Conservation (phyloP, 2,888 invertebrate genomes). For the Metopia argyrocephala region DNA sequence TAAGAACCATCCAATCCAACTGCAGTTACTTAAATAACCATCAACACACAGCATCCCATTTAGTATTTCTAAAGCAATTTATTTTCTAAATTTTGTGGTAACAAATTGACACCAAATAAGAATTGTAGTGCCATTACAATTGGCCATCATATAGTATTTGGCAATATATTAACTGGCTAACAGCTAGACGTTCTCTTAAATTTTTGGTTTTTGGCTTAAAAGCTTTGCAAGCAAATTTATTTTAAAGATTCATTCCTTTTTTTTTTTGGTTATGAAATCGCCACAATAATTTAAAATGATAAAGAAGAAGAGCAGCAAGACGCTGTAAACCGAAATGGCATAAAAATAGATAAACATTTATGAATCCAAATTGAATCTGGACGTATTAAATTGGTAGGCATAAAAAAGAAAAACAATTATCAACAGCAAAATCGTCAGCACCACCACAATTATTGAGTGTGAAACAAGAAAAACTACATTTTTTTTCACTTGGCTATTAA, state of each 20-base stretch:
- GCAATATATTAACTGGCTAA: too few species aligned
- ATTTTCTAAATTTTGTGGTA: slow-evolving; percentile 1
- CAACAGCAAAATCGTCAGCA: too few species aligned
- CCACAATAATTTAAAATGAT: slow-evolving; percentile 24
- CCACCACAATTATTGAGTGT: slow-evolving; percentile 46
- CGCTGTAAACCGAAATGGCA: too few species aligned
- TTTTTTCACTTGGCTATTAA: slow-evolving; percentile 42
- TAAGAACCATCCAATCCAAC: too few species aligned
- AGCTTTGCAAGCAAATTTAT: background rate
- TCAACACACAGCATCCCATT: too few species aligned
- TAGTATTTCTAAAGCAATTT: too few species aligned
- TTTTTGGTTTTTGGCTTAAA: slow-evolving; percentile 18
- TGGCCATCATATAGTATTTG: too few species aligned
- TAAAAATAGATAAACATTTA: too few species aligned
- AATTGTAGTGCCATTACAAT: slow-evolving; percentile 14
- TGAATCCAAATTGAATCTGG: too few species aligned
- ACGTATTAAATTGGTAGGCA: too few species aligned
- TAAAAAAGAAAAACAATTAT: too few species aligned
- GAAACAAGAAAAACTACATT: slow-evolving; percentile 59
- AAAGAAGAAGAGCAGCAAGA: slow-evolving; percentile 1
- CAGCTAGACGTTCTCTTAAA: slow-evolving; percentile 10
- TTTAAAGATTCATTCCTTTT: background rate
- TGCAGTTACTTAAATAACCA: too few species aligned
- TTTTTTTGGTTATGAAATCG: slow-evolving; percentile 45
- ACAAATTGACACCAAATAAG: slow-evolving; percentile 10